Evolutionary conservation across 2,113 vertebrate species (phyloP).

Genomic region (Serilophus lunatus): DNA sequence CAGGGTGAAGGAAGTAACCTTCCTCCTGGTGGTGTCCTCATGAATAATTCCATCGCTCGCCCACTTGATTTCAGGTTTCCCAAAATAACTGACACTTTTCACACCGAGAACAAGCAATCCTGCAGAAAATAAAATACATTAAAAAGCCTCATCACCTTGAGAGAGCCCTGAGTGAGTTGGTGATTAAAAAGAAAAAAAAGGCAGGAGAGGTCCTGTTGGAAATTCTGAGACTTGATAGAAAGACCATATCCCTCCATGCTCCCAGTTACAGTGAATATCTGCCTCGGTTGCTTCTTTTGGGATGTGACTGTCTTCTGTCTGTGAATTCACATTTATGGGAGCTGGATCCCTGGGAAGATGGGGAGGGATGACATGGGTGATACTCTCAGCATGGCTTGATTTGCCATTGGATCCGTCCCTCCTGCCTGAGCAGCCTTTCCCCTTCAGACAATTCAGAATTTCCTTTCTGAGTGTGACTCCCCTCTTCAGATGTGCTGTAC

Average conservation of each 20-base stretch:
- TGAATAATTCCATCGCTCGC: background rate
- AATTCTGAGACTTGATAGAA: background rate
- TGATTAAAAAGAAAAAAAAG: background rate
- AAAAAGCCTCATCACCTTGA: background rate
- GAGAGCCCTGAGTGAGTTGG: background rate
- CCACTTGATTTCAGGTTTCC: conserved; percentile 39
- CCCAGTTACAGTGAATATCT: background rate
- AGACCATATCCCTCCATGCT: background rate
- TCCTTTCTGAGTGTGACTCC: background rate
- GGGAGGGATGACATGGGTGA: background rate
- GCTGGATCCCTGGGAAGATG: background rate
- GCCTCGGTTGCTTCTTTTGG: background rate
- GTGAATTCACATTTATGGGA: background rate
- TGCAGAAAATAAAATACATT: conserved; percentile 9
- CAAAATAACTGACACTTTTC: conserved; percentile 34
- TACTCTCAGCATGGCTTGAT: background rate
- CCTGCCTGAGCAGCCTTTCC: conserved; percentile 28
- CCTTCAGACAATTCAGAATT: conserved; percentile 21
- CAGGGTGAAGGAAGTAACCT: conserved; percentile 37
- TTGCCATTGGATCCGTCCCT: background rate
- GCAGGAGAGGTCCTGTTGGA: background rate
- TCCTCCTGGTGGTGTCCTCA: background rate
- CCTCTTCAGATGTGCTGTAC: conserved; percentile 57
- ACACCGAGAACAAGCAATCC: background rate
- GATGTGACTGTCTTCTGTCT: background rate